phyloP scores from a whole-genome alignment of 2,888 invertebrate species.

The Ceramica pisi region DNA sequence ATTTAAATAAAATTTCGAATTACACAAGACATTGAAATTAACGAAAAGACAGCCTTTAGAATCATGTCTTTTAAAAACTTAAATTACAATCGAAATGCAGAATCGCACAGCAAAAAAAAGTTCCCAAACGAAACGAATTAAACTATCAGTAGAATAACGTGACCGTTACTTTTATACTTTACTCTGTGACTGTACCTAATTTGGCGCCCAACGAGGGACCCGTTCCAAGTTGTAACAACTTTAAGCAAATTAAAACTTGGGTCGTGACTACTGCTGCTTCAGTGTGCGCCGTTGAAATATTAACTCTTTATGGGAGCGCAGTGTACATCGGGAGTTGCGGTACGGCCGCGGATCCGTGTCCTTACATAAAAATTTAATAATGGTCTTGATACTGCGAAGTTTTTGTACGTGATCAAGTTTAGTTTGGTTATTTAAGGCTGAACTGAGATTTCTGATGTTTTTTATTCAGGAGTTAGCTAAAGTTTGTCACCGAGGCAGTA shows the following conservation, averaged over 20 bases:
- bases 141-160: slow-evolving; percentile 86
- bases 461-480: slow-evolving; percentile 56
- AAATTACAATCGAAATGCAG: slow-evolving; percentile 76
- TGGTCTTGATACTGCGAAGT: slow-evolving; percentile 76
- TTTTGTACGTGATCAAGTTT: slow-evolving; percentile 79
- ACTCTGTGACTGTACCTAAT: slow-evolving; percentile 84
- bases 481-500: slow-evolving; percentile 43
- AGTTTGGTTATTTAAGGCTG: slow-evolving; percentile 70
- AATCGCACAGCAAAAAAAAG: slow-evolving; percentile 74
- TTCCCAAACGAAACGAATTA: slow-evolving; percentile 82
- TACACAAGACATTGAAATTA: slow-evolving; percentile 28
- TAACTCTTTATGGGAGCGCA: slow-evolving; percentile 88
- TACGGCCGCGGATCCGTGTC: slow-evolving; percentile 79
- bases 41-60: slow-evolving; percentile 36
- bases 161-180: slow-evolving; percentile 75
- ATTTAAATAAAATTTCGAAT: slow-evolving; percentile 17
- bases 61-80: slow-evolving; percentile 61
- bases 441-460: slow-evolving; percentile 65
- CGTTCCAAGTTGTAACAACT: slow-evolving; percentile 90
- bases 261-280: slow-evolving; percentile 87
- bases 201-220: slow-evolving; percentile 88
- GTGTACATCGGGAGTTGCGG: slow-evolving; percentile 82
- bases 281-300: slow-evolving; percentile 88
- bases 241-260: slow-evolving; percentile 90
- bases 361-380: slow-evolving; percentile 86